phyloP scores from a whole-genome alignment of 2,113 vertebrate genomes.

The Scomber colias region DNA sequence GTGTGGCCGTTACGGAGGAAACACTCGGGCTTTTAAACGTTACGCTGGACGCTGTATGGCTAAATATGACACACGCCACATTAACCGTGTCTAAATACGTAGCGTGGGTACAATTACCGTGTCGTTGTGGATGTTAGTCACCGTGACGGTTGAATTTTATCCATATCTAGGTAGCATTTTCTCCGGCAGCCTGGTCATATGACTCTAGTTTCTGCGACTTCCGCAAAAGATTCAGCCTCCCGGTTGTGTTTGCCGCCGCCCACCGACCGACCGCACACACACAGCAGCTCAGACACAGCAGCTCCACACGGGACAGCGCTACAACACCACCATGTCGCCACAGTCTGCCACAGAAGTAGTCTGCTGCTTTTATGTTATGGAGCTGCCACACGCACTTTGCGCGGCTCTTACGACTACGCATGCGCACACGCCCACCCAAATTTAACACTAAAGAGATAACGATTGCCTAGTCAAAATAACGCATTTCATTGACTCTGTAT shows the following conservation, averaged over 20 bases:
- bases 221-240: constrained; percentile 56
- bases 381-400: too few species aligned
- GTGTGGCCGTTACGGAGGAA: neutral
- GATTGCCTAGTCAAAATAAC: too few species aligned
- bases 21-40: neutral
- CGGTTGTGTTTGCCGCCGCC: constrained; percentile 9
- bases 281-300: too few species aligned
- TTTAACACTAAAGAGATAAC: too few species aligned
- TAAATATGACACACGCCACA: neutral
- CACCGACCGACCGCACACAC: neutral
- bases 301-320: too few species aligned
- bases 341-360: too few species aligned
- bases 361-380: too few species aligned
- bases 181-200: constrained; percentile 73
- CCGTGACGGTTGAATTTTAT: constrained; percentile 55
- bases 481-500: too few species aligned
- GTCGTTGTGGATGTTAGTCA: constrained; percentile 45
- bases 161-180: constrained; percentile 68
- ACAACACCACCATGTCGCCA: too few species aligned
- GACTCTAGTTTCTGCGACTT: constrained; percentile 71
- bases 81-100: neutral
- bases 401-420: too few species aligned
- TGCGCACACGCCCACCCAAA: too few species aligned
- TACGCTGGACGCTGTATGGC: neutral
- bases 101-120: constrained; percentile 18